Evolutionary conservation across 2,113 vertebrate species (phyloP), one percentile per base, ranked within the genome.

Genomic region (Megaleporinus macrocephalus): DNA sequence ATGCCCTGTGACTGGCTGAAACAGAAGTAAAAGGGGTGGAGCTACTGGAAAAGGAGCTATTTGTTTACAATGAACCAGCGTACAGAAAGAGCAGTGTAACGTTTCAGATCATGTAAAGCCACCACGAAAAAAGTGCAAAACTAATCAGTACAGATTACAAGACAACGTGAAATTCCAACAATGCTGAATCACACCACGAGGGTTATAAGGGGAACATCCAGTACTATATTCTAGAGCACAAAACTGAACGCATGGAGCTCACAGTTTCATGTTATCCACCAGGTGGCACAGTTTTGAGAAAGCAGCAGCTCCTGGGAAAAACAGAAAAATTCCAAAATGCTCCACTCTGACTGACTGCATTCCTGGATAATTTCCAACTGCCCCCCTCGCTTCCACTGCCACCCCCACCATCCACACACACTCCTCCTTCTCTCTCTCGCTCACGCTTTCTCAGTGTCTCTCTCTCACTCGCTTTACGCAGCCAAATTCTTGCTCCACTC

Each of bases 241-340:
- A 55, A 70, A 44, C 16, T 14, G 0, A 61, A 13, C 22, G 29
- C 27, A 49, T 63, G 47, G 29, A 26, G 24, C 73, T 62, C 47
- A 79, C 13, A 7, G 27, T 30, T 75, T 47, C 65, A 86, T 71
- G 24, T 80, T 84, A 71, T 88, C 89, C 92, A 91, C 88, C 91
- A 93, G 92, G 88, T 91, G 91, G 92, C 92, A 90, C 68, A 85
- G 83, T 86, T 85, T 73, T 86, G 24, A 74, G 78, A 33, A 55
- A 79, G 81, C 62, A 62, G 71, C 81, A 84, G 71, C 47, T 57
- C 61, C 55, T 41, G 63, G 59, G 13, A 82, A 83, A 61, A 76
- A 59, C 15, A 33, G 69, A 51, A 76, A 74, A 87, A 91, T 90
- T 91, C 87, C 90, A 84, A 82, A 77, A 82, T 79, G 83, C 84